These are phyloP conservation scores for Poecilia velifera DNA, from an alignment of 2,797 vertebrate genomes.

Conservation along the genomic window DNA sequence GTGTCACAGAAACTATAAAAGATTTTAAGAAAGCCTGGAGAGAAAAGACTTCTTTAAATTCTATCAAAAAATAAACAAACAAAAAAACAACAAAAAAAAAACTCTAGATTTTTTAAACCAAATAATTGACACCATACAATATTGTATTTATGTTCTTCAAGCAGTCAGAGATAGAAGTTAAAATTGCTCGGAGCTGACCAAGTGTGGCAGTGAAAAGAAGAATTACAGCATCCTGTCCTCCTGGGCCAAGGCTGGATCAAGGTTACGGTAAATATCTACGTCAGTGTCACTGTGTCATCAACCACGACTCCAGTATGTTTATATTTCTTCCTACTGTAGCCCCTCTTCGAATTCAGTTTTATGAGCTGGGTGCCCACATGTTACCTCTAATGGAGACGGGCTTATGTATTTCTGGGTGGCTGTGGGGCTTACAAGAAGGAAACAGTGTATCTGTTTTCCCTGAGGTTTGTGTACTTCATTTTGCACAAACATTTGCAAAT, in stretches of 20 bases:
- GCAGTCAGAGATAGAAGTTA: constrained; percentile 12
- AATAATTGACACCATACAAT: background rate
- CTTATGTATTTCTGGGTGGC: constrained; percentile 33
- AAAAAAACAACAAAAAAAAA: background rate
- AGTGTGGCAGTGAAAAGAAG: constrained; percentile 23
- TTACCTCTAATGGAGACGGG: constrained; percentile 51
- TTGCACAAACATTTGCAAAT: constrained; percentile 67
- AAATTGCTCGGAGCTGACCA: constrained; percentile 7
- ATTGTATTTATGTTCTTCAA: background rate
- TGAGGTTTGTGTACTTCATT: constrained; percentile 54
- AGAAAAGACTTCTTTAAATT: too few species aligned
- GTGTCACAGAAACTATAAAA: too few species aligned
- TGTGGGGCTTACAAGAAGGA: constrained; percentile 27
- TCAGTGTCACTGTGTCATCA: constrained; percentile 62
- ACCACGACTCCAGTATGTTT: constrained; percentile 28
- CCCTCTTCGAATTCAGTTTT: constrained; percentile 44
- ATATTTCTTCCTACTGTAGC: constrained; percentile 6
- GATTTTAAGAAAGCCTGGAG: too few species aligned
- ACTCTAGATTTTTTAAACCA: background rate
- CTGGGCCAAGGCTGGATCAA: constrained; percentile 35
- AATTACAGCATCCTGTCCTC: constrained; percentile 22
- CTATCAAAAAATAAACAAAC: too few species aligned
- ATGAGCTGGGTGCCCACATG: constrained; percentile 53
- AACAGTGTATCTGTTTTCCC: constrained; percentile 40
- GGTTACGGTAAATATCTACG: constrained; percentile 58